Conservation (phyloP, 2,113 vertebrate species). For the Pan troglodytes region NHGRI_mPanTro3-v2.1_pri NC_072408.2:126410501-126411000, state of each 20-base stretch:
- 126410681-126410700: background rate
- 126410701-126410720: background rate
- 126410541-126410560: background rate
- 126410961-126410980: background rate
- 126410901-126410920: background rate
- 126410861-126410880: background rate
- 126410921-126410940: background rate
- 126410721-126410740: background rate
- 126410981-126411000: background rate
- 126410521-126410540: background rate
- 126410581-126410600: background rate
- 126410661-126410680: background rate
- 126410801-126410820: background rate
- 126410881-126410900: conserved; percentile 13
- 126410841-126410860: conserved; percentile 2
- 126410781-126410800: too few relatives aligned
- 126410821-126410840: background rate
- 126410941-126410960: background rate
- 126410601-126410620: background rate
- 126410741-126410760: too few relatives aligned
- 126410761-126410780: too few relatives aligned
- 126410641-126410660: background rate
- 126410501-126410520: background rate
- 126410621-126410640: background rate
- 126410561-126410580: too few relatives aligned